Evolutionary conservation across 2,113 vertebrate genomes (phyloP).

Genomic region (Phylloscopus trochiloides): DNA sequence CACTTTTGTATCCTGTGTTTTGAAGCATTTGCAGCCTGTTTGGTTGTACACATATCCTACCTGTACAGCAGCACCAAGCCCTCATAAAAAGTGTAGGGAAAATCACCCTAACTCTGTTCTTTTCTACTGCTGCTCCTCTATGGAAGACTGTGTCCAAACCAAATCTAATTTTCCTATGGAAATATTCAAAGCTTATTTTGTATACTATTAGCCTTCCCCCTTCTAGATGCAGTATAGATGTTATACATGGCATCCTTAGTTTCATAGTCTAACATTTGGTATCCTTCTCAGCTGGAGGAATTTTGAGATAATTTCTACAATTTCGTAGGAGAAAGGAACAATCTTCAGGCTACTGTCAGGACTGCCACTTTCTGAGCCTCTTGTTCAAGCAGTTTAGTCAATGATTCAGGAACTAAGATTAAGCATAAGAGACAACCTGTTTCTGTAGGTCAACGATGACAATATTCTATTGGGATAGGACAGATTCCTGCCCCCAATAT

Average conservation of each 20-base stretch:
- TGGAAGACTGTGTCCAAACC: not conserved
- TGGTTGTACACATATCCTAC: not conserved
- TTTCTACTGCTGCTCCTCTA: not conserved
- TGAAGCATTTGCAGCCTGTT: not conserved
- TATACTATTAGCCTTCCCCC: not conserved
- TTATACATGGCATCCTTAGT: not conserved
- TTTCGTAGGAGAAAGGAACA: not conserved
- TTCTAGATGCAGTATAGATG: not conserved
- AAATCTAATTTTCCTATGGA: not conserved
- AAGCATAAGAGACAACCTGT: slow-evolving; percentile 1
- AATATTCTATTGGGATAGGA: not conserved
- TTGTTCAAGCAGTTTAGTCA: not conserved
- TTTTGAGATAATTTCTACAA: not conserved
- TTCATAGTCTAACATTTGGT: not conserved
- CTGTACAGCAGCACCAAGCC: not conserved
- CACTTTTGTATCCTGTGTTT: not conserved
- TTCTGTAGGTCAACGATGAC: slow-evolving; percentile 3
- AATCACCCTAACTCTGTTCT: not conserved
- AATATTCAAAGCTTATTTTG: not conserved
- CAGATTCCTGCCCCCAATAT: not conserved
- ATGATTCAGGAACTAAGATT: not conserved
- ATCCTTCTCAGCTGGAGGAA: not conserved
- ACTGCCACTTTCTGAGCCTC: not conserved
- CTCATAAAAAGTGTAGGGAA: not conserved
- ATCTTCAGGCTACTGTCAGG: slow-evolving; percentile 15